Percentiles rank a stretch among this genome's conserved stretches.
phyloP scores from a whole-genome alignment of 2,888 invertebrate genomes.

The Torymus texanus region DNA sequence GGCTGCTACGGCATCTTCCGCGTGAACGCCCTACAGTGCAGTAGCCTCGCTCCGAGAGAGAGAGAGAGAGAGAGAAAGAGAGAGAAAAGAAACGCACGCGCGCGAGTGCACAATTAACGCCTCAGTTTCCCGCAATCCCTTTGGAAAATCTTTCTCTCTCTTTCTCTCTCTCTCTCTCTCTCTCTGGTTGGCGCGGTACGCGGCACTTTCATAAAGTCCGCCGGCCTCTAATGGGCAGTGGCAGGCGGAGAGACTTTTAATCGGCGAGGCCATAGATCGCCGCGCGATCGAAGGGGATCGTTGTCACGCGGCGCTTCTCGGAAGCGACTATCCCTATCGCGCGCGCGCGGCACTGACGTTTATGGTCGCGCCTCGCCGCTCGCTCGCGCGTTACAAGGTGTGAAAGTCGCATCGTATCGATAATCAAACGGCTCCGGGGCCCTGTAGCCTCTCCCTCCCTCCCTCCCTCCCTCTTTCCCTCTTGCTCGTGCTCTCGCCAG shows the following conservation, averaged over 20 bases:
- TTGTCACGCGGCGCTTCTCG: constrained; percentile 25
- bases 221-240: constrained; percentile 34
- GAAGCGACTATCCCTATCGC: constrained; percentile 32
- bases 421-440: constrained; percentile 36
- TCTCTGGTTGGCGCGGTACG: no score
- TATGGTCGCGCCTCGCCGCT: constrained; percentile 36
- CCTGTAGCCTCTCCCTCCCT: background rate
- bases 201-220: constrained; percentile 38
- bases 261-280: background rate
- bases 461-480: background rate
- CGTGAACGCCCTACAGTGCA: background rate
- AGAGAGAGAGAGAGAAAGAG: background rate
- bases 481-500: background rate
- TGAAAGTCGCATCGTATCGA: constrained; percentile 48
- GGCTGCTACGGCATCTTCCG: constrained; percentile 11
- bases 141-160: constrained; percentile 18
- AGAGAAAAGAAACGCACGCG: background rate
- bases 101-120: constrained; percentile 40
- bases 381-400: constrained; percentile 36
- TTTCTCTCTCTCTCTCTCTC: no score
- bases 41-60: background rate
- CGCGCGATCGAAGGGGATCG: background rate
- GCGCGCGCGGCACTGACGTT: constrained; percentile 20
- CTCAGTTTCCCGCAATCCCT: constrained; percentile 35
- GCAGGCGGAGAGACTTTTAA: constrained; percentile 17